Base-by-base conservation (phyloP, 2,888 invertebrate genomes). In the Erebia ligea region DNA sequence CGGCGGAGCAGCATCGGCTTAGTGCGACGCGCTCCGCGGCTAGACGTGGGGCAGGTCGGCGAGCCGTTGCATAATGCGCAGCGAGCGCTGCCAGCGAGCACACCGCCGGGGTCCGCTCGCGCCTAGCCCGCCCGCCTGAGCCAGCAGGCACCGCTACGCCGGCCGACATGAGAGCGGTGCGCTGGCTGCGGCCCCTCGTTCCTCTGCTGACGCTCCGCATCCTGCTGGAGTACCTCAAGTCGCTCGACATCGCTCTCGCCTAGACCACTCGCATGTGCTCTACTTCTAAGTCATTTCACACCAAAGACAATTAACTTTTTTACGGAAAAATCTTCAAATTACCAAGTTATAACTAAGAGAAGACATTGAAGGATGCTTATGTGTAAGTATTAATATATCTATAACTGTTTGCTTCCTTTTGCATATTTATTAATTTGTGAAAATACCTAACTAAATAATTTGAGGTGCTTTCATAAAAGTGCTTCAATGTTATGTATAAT, bases 1-100 rank as follows among this genome's bases (percentile, higher is more conserved):
- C 87, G 90, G 91, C 88, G 87, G 87, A 86, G 82, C 82, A 82
- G 83, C 86, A 86, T 84, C 86, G 91, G 85, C 88, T 87, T 88
- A 92, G 92, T 89, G 86, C 88, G 86, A 82, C 82, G 86, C 86
- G 86, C 83, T 86, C 85, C 84, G 81, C 84, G 85, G 86, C 85
- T 84, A 88, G 92, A 87, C 91, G 92, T 91, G 86, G 89, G 92
- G 92, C 92, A 90, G 90, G 91, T 91, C 91, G 90, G 79, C 69
- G 84, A 83, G 81, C 83, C 81, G 81, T 90, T 91, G 91, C 91
- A 90, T 89, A 88, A 91, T 90, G 91, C 84, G 84, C 85, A 77
- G 80, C 81, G 85, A 81, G 85, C 83, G 84, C 83, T 79, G 82
- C 80, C 81, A 83, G 82, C 85, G 81, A 81, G 82, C 84, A 81